Evolutionary conservation across 2,888 invertebrate genomes (phyloP).

Genomic region (Coenonympha glycerion): DNA sequence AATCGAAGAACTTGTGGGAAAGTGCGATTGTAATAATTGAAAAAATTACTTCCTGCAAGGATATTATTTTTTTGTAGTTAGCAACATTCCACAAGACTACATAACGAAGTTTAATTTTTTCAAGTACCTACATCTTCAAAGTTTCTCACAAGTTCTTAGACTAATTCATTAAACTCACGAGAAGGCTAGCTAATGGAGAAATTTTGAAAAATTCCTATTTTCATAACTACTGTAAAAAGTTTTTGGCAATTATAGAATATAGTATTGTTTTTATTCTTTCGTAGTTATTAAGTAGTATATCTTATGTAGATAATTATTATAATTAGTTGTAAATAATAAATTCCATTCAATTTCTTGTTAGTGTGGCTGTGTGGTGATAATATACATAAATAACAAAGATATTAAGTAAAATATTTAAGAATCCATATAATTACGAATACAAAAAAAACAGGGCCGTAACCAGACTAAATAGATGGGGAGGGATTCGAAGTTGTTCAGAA

Average conservation of each 20-base stretch:
- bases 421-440: not conserved
- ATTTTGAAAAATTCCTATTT: conserved; percentile 59
- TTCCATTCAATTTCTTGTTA: conserved; percentile 58
- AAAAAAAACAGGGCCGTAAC: not conserved
- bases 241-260: conserved; percentile 61
- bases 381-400: conserved; percentile 12
- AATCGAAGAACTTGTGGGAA: not conserved
- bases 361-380: conserved; percentile 2
- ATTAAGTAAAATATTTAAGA: conserved; percentile 8
- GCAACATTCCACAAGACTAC: too few relatives aligned
- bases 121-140: not conserved
- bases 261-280: conserved; percentile 43
- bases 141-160: not conserved
- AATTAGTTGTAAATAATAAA: conserved; percentile 57
- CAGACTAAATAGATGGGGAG: not conserved
- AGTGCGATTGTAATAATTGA: too few relatives aligned
- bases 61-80: too few relatives aligned
- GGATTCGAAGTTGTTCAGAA: not conserved
- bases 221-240: conserved; percentile 58
- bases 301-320: conserved; percentile 37
- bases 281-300: conserved; percentile 40
- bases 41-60: too few relatives aligned
- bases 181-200: conserved; percentile 66
- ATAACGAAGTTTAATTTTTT: too few relatives aligned
- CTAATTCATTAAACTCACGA: conserved; percentile 44